Conservation (phyloP, 2,797 vertebrate genomes). For the Gallinago stenura region DNA sequence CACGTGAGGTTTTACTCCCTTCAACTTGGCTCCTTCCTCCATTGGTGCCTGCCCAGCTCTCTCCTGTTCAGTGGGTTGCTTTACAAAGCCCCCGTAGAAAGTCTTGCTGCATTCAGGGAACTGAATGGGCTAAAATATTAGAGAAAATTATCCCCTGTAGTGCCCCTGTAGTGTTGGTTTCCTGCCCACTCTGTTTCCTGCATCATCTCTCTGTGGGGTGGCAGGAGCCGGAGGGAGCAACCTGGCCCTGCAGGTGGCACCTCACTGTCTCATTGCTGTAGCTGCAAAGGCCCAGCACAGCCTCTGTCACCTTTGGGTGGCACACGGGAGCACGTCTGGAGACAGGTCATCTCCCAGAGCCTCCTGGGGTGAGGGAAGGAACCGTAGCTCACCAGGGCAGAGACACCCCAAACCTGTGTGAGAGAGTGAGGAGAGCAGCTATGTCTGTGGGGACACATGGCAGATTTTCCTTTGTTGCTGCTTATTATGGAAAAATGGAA, state of each 20-base stretch:
- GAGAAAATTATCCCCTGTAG: not conserved
- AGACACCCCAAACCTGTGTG: not conserved
- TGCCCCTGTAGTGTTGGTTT: not conserved
- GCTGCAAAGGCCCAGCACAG: not conserved
- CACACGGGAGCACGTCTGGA: not conserved
- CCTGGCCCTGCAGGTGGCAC: not conserved
- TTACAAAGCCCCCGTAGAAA: not conserved
- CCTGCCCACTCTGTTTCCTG: not conserved
- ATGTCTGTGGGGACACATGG: rapidly evolving
- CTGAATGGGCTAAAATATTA: not conserved
- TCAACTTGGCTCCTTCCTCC: not conserved
- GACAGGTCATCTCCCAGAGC: not conserved
- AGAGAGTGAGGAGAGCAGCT: not conserved
- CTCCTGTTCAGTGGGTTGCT: not conserved
- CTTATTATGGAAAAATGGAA: not conserved
- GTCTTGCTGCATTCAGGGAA: not conserved
- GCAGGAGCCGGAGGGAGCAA: not conserved
- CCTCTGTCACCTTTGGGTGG: not conserved
- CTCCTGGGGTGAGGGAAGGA: not conserved
- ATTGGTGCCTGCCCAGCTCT: rapidly evolving
- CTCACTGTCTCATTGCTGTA: not conserved
- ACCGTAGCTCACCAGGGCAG: rapidly evolving
- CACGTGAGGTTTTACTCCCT: not conserved
- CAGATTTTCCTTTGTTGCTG: not conserved
- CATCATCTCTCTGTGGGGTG: not conserved